A percentile compares a stretch with the other conserved stretches of the same genome.
Evolutionary conservation across 2,797 vertebrate species (phyloP).

Genomic region (Siniperca scherzeri): DNA sequence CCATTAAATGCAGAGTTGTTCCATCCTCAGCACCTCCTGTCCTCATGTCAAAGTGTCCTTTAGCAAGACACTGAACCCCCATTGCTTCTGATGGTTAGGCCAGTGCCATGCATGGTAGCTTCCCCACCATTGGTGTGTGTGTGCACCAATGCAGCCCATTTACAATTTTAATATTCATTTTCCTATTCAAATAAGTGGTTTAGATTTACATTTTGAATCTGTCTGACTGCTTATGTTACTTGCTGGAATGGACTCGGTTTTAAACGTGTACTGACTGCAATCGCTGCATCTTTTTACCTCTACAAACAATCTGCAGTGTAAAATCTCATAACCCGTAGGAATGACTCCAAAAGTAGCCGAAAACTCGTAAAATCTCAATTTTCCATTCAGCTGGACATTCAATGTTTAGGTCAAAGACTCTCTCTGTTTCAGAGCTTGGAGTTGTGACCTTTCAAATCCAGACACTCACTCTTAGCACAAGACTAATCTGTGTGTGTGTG

Average conservation of each 20-base stretch:
- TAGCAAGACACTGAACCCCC: background rate
- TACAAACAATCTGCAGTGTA: background rate
- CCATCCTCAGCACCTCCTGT: background rate
- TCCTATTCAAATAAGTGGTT: background rate
- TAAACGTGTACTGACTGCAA: background rate
- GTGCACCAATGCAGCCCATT: background rate
- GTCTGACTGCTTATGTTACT: background rate
- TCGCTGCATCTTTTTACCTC: background rate
- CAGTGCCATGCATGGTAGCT: background rate
- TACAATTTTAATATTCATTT: background rate
- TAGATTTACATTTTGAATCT: no score
- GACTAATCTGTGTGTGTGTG: background rate
- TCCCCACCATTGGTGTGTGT: background rate
- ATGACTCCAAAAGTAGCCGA: background rate
- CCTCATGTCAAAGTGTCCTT: no score
- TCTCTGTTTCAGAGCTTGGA: background rate
- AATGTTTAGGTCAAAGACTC: background rate
- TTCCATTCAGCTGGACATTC: background rate
- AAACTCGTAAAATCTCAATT: background rate
- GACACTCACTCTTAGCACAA: background rate
- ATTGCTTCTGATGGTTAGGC: background rate
- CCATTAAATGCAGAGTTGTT: background rate
- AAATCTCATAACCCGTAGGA: background rate
- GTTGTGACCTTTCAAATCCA: conserved; percentile 38
- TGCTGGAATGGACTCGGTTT: background rate